Evolutionary conservation across 2,888 invertebrate genomes (phyloP), one percentile per base, ranked within the genome.

Genomic region (Zootermopsis nevadensis): DNA sequence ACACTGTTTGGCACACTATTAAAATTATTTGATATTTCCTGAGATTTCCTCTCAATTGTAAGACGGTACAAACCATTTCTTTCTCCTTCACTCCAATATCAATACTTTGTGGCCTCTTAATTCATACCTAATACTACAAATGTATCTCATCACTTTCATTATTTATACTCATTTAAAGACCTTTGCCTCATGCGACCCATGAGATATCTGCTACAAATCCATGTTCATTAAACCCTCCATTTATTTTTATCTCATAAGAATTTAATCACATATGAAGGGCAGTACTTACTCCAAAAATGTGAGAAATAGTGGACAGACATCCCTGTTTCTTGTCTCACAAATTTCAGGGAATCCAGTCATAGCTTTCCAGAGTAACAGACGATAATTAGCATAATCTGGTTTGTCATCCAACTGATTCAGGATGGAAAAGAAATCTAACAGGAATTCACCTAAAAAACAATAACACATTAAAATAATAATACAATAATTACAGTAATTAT

Each of bases 361-460:
- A 33, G 94, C 92, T 89, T 95, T 94, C 93, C 97, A 95, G n/a
- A 98, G 89, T 1, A 31, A 22, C 85, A 94, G 91, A 86, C 97
- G 93, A 88, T 95, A 95, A 88, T 96, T 96, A 15, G 91, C 89
- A 86, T 92, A 92, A 90, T 97, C 96, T 1, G 95, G 92, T 86
- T 93, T 93, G 84, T 93, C 93, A 0, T 89, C 87, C 67, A 92
- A 90, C 67, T 88, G 89, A 67, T 89, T 88, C 38, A 87, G 82
- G 33, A 87, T 86, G 55, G 86, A 80, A 86, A 87, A 89, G 42
- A 88, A 85, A 55, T 89, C 86, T 33, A 81, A 67, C 33, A 90
- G 84, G 85, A 87, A 86, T 30, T 87, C 86, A 84, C 87, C 87
- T 87, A 80, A 33, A 85, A 85, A 24, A 67, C 8, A 67, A 22